These are phyloP conservation scores for Scaptomyza pallida DNA, from an alignment of 1,140 invertebrate genomes.

Conservation along the genomic window DNA sequence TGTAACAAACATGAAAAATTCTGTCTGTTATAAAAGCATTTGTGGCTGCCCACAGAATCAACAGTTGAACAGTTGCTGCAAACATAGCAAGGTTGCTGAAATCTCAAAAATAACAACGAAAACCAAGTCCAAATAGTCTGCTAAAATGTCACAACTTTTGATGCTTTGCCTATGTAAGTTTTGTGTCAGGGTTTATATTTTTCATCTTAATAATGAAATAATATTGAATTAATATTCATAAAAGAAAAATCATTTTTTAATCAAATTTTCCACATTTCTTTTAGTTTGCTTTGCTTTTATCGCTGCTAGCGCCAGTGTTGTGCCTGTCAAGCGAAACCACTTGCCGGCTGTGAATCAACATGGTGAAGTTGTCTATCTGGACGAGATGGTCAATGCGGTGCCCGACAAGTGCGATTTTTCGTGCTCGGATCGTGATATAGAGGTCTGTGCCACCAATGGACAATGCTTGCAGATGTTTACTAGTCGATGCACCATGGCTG, in stretches of 20 bases:
- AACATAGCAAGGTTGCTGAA: constrained; percentile 60
- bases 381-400: constrained; percentile 16
- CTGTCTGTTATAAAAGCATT: constrained; percentile 55
- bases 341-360: constrained; percentile 59
- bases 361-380: constrained; percentile 48
- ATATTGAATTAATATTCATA: too few species aligned
- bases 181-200: not conserved
- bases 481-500: constrained; percentile 60
- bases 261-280: not conserved
- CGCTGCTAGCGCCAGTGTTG: constrained; percentile 43
- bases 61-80: constrained; percentile 71
- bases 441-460: constrained; percentile 65
- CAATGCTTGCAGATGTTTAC: constrained; percentile 67
- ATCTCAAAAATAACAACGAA: constrained; percentile 11
- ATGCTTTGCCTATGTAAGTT: constrained; percentile 52
- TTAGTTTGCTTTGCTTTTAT: constrained; percentile 29
- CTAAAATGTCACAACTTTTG: constrained; percentile 36
- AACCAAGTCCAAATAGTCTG: constrained; percentile 18
- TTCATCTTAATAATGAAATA: too few species aligned
- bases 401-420: constrained; percentile 55
- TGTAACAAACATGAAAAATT: constrained; percentile 5
- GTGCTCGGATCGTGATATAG: constrained; percentile 50
- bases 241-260: too few species aligned
- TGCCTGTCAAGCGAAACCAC: constrained; percentile 30
- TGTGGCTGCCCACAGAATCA: constrained; percentile 8